Base-by-base conservation (phyloP, 2,888 invertebrate genomes). In the Euzetes globulus region DNA sequence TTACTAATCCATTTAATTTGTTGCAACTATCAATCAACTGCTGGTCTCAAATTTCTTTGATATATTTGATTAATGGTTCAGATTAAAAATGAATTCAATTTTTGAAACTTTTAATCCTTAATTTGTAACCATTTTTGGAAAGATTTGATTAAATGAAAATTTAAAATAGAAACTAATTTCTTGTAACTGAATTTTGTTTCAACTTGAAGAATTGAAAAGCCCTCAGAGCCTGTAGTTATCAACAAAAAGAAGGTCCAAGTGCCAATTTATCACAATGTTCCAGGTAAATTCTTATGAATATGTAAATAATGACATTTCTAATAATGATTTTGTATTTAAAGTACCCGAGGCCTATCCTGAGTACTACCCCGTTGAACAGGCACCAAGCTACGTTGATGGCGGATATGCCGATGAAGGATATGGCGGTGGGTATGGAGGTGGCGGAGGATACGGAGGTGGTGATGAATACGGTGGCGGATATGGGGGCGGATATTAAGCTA, bases 331-430 rank as follows among this genome's bases (percentile, higher is more conserved):
- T n/a, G 7, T 37, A 7, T 33, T 37, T 37, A 5, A 19, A 45
- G 47, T 70, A 2, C 70, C 22, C 6, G 74, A 70, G n/a, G 15
- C 74, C 4, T 71, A 74, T 19, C 70, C 74, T 2, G 60, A 55
- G 22, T 58, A 58, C 19, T 74, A 74, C 17, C 74, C 74, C 2
- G 74, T 74, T 17, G 33, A 47, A 22, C 22, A 74, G 22, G 52
- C 70, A 15, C 74, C 74, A 13, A 68, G 45, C 15, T 74, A 74
- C 27, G 70, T 74, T 19, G 74, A 74, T 41, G 74, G 74, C 17
- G 74, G 74, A 9, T 74, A 74, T 55, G 50, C 45, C 22, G 47
- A 29, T 33, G 65, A 33, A 11, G 68, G 73, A 17, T 65, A 63
- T 7, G 60, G 41, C 7, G 65, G 65, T 25, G 73, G 73, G 6